Evolutionary conservation across 2,888 invertebrate species (phyloP), one percentile per base, ranked within the genome.

Genomic region (Spilosoma lubricipeda): DNA sequence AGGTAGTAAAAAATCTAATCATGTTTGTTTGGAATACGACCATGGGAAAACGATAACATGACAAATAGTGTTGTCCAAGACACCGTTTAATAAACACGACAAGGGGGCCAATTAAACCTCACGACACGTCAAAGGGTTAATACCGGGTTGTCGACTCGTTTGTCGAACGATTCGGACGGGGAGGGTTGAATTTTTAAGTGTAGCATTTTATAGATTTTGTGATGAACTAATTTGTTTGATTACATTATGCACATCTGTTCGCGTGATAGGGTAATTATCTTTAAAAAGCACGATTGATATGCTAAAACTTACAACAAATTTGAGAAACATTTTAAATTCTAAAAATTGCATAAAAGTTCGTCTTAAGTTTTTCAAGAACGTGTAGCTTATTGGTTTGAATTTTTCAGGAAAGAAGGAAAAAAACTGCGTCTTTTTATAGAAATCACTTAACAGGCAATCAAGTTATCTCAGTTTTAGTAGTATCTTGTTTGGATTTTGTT

Each of bases 121-220:
- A 89, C 91, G 93, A 94, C 94, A 94, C 93, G 93, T 94, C 93
- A 95, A 95, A 94, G 95, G 95, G 94, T 94, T 95, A 95, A 95
- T 91, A 81, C 78, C 80, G 83, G 93, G 85, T 82, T 85, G 85
- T 83, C 81, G 77, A 89, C 87, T 87, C 85, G 85, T 83, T 85
- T 86, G 84, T 86, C 80, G 81, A 84, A 79, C 70, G 82, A 80
- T 80, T 81, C 59, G 30, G 11, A 67, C 65, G 48, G 67, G 71
- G 77, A 77, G 86, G 82, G 81, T 79, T 80, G 83, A 81, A 86
- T 82, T 81, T 85, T 82, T 80, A 85, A 87, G 86, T 87, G 85
- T 80, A 75, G 82, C 84, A 79, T 86, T 88, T 85, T 78, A 75
- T 83, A 79, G 75, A 79, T 81, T 78, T 78, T 75, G 36, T 79